Conservation (phyloP, 2,113 vertebrate species). For the Coracopsis vasa region DNA sequence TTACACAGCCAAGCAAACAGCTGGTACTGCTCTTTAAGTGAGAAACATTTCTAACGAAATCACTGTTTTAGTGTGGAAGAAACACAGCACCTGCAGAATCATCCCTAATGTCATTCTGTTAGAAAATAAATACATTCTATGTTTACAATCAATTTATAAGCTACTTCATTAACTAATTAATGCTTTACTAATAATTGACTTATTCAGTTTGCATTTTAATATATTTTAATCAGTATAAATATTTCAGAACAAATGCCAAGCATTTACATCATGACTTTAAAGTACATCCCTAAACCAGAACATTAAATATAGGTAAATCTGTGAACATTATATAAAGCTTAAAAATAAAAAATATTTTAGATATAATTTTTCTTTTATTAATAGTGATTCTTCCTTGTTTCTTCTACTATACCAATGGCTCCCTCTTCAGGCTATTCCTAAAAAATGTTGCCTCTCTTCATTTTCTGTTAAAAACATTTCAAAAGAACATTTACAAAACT, state of each 20-base stretch:
- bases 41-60: not conserved
- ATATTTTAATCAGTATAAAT: not conserved
- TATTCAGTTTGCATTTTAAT: not conserved
- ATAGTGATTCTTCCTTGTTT: not conserved
- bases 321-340: not conserved
- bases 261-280: not conserved
- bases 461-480: not conserved
- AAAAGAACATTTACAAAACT: not conserved
- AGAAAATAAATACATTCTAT: not conserved
- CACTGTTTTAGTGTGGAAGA: not conserved
- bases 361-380: not conserved
- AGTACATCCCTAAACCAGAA: not conserved
- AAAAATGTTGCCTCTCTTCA: not conserved
- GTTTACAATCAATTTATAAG: not conserved
- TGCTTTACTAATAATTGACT: not conserved
- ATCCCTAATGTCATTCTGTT: not conserved
- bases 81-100: not conserved
- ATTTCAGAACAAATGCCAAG: not conserved
- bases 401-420: slow-evolving; percentile 17
- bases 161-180: not conserved
- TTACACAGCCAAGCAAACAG: not conserved
- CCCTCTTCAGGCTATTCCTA: slow-evolving; percentile 41
- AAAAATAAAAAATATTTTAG: not conserved
- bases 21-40: not conserved
- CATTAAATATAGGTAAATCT: not conserved